Evolutionary conservation across 2,113 vertebrate species (phyloP).

Genomic region (Cololabis saira): DNA sequence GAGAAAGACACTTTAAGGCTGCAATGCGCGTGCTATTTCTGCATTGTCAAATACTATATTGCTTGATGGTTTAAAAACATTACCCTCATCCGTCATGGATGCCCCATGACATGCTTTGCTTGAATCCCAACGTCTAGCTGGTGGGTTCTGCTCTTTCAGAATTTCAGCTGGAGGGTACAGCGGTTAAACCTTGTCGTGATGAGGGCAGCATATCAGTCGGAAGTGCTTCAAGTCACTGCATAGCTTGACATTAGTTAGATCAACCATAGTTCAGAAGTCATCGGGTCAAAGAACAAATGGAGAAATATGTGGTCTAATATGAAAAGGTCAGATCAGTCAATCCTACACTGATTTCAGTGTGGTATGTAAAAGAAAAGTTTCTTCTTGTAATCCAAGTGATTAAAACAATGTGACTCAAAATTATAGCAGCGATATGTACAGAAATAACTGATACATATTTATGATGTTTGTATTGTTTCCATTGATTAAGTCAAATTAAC

Average conservation of each 20-base stretch:
- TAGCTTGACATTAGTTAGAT: conserved; percentile 41
- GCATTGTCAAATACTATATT: too few species aligned
- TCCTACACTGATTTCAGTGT: conserved; percentile 26
- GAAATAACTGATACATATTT: too few species aligned
- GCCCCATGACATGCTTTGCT: conserved; percentile 84
- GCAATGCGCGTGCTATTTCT: too few species aligned
- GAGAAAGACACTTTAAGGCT: too few species aligned
- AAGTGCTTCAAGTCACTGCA: conserved; percentile 64
- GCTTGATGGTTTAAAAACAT: too few species aligned
- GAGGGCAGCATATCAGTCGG: conserved; percentile 76
- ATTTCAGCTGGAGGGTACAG: conserved; percentile 71
- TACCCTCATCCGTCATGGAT: conserved; percentile 58
- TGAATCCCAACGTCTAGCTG: conserved; percentile 83
- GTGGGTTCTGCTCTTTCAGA: conserved; percentile 79
- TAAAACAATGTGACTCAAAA: neutral
- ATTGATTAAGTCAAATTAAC: too few species aligned
- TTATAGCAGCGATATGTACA: too few species aligned
- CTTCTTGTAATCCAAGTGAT: neutral
- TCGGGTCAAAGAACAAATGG: conserved; percentile 54
- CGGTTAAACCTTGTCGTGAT: conserved; percentile 65
- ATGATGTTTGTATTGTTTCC: too few species aligned
- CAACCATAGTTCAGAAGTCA: conserved; percentile 46
- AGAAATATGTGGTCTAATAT: conserved; percentile 37
- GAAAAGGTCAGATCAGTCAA: conserved; percentile 56
- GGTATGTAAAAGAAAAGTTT: neutral